Base-by-base conservation (phyloP, 2,797 vertebrate species). In the Sebastolobus altivelis region DNA sequence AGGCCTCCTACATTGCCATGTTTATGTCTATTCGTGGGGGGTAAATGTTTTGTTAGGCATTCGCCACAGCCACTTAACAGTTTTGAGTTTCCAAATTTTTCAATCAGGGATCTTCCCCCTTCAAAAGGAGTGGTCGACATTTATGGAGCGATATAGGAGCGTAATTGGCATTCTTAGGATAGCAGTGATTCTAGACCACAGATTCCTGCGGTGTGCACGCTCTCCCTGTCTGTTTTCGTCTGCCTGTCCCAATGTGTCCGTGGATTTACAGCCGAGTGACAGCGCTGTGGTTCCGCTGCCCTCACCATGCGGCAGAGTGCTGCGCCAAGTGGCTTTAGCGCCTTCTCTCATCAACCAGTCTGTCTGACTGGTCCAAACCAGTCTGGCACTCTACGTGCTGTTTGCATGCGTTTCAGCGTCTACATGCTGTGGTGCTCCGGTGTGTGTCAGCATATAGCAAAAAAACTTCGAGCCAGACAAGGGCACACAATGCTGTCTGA, bases 191-290 rank as follows among this genome's bases (percentile, higher is more conserved):
- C 91, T 88, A 94, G 91, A 94, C 93, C 95, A 90, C 92, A 93
- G 92, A 95, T 96, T 96, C 93, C 94, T 95, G 95, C 5, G 93
- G 94, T 83, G 72, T 75, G 75, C 89, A 78, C 83, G 90, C 86
- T 90, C 88, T 59, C 81, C 77, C 81, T 29, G 81, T 94, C 90
- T 93, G 88, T 90, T 91, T 92, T 87, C 65, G 91, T 94, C 91
- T 85, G 87, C 67, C 84, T 92, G 88, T 92, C 87, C 83, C 83
- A 70, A 71, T 82, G 86, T 89, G 82, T 91, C 80, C 31, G 54
- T 87, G 87, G 84, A 90, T 95, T 94, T 94, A 91, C 87, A 82
- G 88, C 83, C 27, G 82, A 88, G 89, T 91, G 93, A 94, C 91
- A 91, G 87, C 69, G 27, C 85, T 92, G 92, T 68, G 91, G 92